phyloP scores from a whole-genome alignment of 2,888 invertebrate species.

The Drosophila paramelanica region DNA sequence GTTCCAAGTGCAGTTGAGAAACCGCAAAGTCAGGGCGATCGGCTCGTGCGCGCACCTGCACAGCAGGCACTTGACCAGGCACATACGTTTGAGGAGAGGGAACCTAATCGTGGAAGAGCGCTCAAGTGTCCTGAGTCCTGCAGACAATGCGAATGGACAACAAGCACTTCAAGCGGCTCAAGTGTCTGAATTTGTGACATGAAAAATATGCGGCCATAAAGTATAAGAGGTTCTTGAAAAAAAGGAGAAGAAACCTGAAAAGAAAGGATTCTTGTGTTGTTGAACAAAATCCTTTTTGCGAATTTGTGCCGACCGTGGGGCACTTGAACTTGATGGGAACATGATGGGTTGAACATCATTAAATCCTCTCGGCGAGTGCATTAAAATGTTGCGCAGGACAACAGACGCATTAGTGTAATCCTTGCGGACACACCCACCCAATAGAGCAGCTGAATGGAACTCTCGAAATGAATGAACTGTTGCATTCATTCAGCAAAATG shows the following conservation, averaged over 20 bases:
- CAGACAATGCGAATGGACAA: constrained; percentile 56
- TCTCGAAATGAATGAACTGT: constrained; percentile 53
- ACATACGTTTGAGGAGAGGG: constrained; percentile 5
- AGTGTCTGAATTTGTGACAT: constrained; percentile 72
- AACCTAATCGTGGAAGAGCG: constrained; percentile 4
- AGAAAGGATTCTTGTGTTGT: constrained; percentile 66
- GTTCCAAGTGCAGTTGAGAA: constrained; percentile 29
- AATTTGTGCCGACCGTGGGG: constrained; percentile 64
- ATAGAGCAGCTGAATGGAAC: constrained; percentile 41
- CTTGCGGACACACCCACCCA: constrained; percentile 69
- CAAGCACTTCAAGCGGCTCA: constrained; percentile 73
- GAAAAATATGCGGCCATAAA: constrained; percentile 58
- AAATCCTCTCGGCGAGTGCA: constrained; percentile 73
- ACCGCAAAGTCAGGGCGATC: constrained; percentile 54
- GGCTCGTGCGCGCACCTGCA: constrained; percentile 64
- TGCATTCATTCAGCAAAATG: constrained; percentile 61
- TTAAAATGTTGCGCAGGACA: constrained; percentile 72
- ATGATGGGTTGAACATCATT: constrained; percentile 72
- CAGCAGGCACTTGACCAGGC: constrained; percentile 50
- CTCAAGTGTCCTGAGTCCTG: constrained; percentile 43
- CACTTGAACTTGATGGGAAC: constrained; percentile 77
- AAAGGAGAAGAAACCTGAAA: constrained; percentile 1
- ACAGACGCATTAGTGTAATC: constrained; percentile 77
- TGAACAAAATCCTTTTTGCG: constrained; percentile 75
- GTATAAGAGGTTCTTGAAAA: constrained; percentile 66